A percentile compares a stretch with the other conserved stretches of the same genome.
phyloP scores from a whole-genome alignment of 2,797 vertebrate species.

The Poeciliopsis gracilis region DNA sequence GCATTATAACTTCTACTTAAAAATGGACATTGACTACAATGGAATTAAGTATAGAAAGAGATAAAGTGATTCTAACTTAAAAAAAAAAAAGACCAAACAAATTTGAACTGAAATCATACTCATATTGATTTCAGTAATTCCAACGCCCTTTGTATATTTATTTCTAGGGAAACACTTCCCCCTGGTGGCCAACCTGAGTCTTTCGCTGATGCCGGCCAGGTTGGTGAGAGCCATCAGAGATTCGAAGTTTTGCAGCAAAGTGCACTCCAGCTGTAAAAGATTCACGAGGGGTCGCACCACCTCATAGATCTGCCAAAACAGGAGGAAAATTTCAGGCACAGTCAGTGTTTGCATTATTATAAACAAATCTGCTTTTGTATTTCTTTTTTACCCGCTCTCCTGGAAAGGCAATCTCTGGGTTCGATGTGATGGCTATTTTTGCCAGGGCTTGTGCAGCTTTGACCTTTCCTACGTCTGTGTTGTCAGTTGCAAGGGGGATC shows the following conservation, averaged over 20 bases:
- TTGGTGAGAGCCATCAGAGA: slow-evolving; percentile 97
- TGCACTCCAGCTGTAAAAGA: slow-evolving; percentile 88
- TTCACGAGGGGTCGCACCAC: slow-evolving; percentile 91
- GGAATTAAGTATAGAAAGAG: background rate
- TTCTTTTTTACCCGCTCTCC: slow-evolving; percentile 88
- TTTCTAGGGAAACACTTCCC: slow-evolving; percentile 41
- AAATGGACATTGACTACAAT: background rate
- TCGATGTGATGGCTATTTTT: slow-evolving; percentile 97
- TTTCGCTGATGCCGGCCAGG: slow-evolving; percentile 92
- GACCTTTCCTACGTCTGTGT: slow-evolving; percentile 90
- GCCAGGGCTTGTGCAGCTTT: slow-evolving; percentile 96
- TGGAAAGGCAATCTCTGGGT: slow-evolving; percentile 95
- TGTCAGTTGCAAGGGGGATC: slow-evolving; percentile 91
- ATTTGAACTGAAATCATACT: background rate
- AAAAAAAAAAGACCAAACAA: background rate
- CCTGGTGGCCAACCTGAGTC: slow-evolving; percentile 87
- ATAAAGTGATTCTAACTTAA: background rate
- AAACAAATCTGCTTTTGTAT: background rate
- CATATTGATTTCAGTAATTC: background rate
- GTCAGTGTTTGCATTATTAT: background rate
- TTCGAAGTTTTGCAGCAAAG: slow-evolving; percentile 95
- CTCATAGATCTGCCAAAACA: slow-evolving; percentile 89
- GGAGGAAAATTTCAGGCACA: background rate
- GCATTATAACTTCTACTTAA: background rate
- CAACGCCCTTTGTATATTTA: background rate